Conservation (phyloP, 2,888 invertebrate species). For the Rhopalosiphum nymphaeae region DNA sequence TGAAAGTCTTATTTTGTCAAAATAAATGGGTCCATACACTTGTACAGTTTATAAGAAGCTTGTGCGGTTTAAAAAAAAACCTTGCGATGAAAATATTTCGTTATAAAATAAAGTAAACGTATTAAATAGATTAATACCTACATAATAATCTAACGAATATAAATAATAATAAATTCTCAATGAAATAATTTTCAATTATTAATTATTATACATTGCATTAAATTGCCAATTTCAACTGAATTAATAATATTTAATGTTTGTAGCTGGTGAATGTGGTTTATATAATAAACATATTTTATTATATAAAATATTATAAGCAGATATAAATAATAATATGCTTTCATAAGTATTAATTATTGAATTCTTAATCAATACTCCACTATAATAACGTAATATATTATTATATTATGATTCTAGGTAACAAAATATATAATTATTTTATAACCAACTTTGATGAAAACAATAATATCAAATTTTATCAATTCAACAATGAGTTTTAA, state of each 20-base stretch:
- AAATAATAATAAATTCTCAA: neutral
- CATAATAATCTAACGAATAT: neutral
- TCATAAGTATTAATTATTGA: neutral
- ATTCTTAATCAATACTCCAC: neutral
- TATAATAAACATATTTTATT: neutral
- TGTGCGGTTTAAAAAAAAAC: neutral
- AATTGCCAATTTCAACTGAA: neutral
- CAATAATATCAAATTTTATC: neutral
- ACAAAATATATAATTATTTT: neutral
- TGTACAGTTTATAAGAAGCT: neutral
- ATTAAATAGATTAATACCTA: neutral
- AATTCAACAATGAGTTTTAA: neutral
- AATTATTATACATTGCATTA: neutral
- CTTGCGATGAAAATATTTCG: neutral
- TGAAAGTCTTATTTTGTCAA: constrained; percentile 26
- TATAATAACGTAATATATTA: neutral
- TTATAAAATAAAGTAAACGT: neutral
- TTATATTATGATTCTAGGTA: neutral
- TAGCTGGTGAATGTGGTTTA: neutral
- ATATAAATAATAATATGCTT: neutral
- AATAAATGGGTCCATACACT: neutral
- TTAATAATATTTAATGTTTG: neutral
- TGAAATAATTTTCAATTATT: neutral
- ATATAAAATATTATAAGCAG: neutral
- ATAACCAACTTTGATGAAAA: neutral